A percentile compares a stretch with the other conserved stretches of the same genome.
phyloP scores from a whole-genome alignment of 2,113 vertebrate genomes.

The Neodontobutis hainanensis region DNA sequence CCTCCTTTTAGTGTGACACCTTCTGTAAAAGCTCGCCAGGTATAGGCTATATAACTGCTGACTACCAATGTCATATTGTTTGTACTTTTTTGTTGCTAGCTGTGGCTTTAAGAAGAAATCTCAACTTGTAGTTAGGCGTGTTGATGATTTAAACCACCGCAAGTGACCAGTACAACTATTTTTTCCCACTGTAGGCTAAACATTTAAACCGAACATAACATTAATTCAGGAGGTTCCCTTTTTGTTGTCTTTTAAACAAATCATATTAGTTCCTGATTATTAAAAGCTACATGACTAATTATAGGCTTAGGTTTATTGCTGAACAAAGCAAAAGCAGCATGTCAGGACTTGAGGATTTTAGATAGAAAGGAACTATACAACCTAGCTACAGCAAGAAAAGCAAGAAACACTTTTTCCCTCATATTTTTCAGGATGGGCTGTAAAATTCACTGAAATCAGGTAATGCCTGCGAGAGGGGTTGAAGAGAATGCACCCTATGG shows the following conservation, averaged over 20 bases:
- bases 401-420: not conserved
- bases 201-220: not conserved
- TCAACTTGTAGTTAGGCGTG: too few relatives aligned
- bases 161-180: too few relatives aligned
- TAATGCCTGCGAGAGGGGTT: not conserved
- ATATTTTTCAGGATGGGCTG: conserved; percentile 68
- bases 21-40: too few relatives aligned
- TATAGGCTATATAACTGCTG: too few relatives aligned
- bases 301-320: not conserved
- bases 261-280: not conserved
- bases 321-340: not conserved
- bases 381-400: not conserved
- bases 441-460: conserved; percentile 32
- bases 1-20: too few relatives aligned
- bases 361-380: not conserved
- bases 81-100: too few relatives aligned
- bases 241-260: conserved; percentile 3
- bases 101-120: too few relatives aligned
- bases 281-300: conserved; percentile 26
- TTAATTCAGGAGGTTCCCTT: not conserved
- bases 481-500: not conserved
- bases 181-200: too few relatives aligned
- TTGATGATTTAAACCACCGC: too few relatives aligned
- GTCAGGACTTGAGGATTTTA: not conserved
- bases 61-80: too few relatives aligned